These are phyloP conservation scores for Ectobius pallidus DNA, from an alignment of 2,888 invertebrate genomes.

Conservation along the genomic window DNA sequence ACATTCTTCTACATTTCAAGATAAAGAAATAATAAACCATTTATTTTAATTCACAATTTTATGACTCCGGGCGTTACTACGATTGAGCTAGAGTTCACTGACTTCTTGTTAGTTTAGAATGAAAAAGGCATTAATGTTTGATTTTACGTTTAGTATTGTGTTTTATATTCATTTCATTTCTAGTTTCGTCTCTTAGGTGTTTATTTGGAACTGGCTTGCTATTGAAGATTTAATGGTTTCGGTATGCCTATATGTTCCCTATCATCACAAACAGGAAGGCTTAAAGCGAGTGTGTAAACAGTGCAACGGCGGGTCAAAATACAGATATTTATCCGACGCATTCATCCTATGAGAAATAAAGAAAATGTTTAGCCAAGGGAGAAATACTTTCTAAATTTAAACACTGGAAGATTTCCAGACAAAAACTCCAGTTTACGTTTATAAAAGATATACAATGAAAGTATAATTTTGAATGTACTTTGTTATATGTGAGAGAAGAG, in stretches of 20 bases:
- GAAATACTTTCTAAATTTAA: constrained; percentile 34
- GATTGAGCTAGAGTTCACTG: no score
- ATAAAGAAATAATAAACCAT: no score
- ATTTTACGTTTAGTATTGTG: no score
- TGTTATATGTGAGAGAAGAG: no score
- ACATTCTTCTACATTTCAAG: no score
- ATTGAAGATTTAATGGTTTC: constrained; percentile 26
- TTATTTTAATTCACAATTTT: no score
- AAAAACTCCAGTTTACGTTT: constrained; percentile 29
- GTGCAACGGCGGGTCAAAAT: not conserved
- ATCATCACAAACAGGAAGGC: not conserved
- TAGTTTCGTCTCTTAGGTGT: constrained; percentile 4
- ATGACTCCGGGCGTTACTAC: no score
- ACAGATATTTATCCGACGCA: constrained; percentile 29
- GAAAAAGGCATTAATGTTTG: no score
- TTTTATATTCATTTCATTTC: not conserved
- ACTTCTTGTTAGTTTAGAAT: no score
- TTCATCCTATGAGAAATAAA: constrained; percentile 34
- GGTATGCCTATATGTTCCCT: not conserved
- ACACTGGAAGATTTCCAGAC: constrained; percentile 32
- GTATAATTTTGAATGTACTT: constrained; percentile 16
- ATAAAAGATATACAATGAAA: constrained; percentile 30
- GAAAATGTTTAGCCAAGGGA: constrained; percentile 25
- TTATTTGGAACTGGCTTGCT: constrained; percentile 19
- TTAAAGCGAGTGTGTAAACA: not conserved